Evolutionary conservation across 1,140 invertebrate genomes (phyloP), one percentile per base, ranked within the genome.

Genomic region (Pollicipes pollicipes): DNA sequence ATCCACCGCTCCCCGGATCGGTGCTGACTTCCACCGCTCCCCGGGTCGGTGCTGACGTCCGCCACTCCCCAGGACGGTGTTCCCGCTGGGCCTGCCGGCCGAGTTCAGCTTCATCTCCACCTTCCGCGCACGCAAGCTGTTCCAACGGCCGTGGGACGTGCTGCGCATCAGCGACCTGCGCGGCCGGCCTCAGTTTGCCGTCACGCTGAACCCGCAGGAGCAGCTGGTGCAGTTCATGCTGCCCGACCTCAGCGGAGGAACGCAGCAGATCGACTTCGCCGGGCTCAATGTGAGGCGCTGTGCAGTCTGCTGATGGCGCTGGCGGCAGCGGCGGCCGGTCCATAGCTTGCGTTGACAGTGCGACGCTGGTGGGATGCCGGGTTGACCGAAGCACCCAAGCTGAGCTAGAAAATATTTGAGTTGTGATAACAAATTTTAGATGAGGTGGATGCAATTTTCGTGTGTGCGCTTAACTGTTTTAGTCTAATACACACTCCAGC

Each of bases 71-170:
- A 88, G 87, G 74, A 80, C 84, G 66, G 82, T 88, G 69, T 88
- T 88, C 77, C 86, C 86, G 3, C 78, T 81, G 71, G 88, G 87
- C 13, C 77, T 89, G 68, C 88, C 88, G 1, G 82, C 87, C 58
- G 83, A 89, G 77, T 90, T 89, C 77, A 88, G 86, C 21, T 84
- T 88, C 74, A 84, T 88, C 63, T 84, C 83, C 73, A 88, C 86
- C 1, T 86, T 88, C 75, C 80, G 85, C 64, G 82, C 84, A 58
- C 80, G 83, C 45, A 83, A 84, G 75, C 77, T 82, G n/a, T 82
- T 83, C 0, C 85, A 82, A 75, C 78, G 80, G 29, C 79, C 85
- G 0, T 92, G 89, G 90, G 84, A 88, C 75, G 78, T 91, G 26
- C 81, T 91, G 70, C 80, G 84, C 35, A 86, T 90, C 4, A 80